Evolutionary conservation across 2,113 vertebrate species (phyloP), one percentile per base, ranked within the genome.

Genomic region (Delphinus delphis): DNA sequence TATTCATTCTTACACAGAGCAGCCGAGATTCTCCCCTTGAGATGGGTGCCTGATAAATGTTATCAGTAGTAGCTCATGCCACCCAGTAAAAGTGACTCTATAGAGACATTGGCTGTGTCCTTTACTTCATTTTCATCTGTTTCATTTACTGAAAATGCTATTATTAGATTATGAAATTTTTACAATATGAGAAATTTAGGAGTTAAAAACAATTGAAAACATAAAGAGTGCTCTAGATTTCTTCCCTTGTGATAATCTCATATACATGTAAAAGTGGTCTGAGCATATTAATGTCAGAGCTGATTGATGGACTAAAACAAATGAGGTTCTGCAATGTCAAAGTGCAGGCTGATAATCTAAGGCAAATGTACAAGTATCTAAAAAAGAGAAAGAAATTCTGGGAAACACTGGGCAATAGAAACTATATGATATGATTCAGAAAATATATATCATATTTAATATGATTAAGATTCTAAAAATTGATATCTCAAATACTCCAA

Each of bases 111-210:
- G 53, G 90, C 82, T 93, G 13, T 83, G 65, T 73, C 65, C 26
- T 93, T 91, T 97, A 90, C 36, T 96, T 91, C 11, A n/a, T 96
- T 98, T 92, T 95, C 58, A 97, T 90, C n/a, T 94, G 70, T 85
- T 95, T 97, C 80, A 97, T 81, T 97, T 90, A 97, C 47, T 98
- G 74, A 93, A 95, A 97, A 97, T 94, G 58, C 15, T 94, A 97
- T 88, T 95, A 96, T 90, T 96, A 92, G 91, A 87, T 67, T 63
- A 92, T 68, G 47, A 95, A 68, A 76, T 92, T 88, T 90, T 97
- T 96, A 93, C 31, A 89, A 58, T 55, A 73, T 91, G 82, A 98
- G 80, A 92, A 92, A 93, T 82, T 91, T 38, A 63, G 18, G 95
- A 95, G 70, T 96, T 81, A 95, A 97, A 94, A 91, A 87, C 62